Base-by-base conservation (phyloP, 2,797 vertebrate genomes). In the Picus viridis region DNA sequence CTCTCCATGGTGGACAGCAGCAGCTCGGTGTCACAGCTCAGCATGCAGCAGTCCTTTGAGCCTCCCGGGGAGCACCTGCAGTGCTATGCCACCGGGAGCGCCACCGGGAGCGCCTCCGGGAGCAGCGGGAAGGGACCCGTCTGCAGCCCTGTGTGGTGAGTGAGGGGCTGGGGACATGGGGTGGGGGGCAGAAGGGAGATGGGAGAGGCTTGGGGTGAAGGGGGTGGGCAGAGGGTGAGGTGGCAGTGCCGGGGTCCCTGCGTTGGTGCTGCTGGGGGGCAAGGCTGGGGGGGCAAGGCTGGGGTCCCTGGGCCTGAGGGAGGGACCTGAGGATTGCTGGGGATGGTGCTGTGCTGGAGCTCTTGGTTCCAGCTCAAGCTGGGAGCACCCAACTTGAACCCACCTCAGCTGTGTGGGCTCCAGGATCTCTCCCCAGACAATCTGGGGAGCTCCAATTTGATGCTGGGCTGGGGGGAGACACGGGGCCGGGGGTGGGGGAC, bases 61-160 rank as follows among this genome's bases (percentile, higher is more conserved):
- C 57, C 6, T 5, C 68, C 84, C 0, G 63, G 20, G 32, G 86
- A 90, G 82, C 86, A 88, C 47, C 36, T 34, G 17, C 30, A 0
- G 0, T 17, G 73, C 36, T 32, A 0, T 0, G 22, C 56, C 71
- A 36, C 63, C 36, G 62, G 53, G n/a, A 11, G 45, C 2, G 32
- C 77, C 16, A 10, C 61, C 0, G 86, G 76, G 62, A 43, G 19
- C 11, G 23, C n/a, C n/a, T n/a, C n/a, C n/a, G n/a, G n/a, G n/a
- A n/a, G n/a, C n/a, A n/a, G 12, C 4, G 69, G 63, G 41, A 91
- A 89, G 26, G 85, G 80, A 2, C 67, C 41, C 0, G 3, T 29
- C n/a, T 75, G 83, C 92, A 75, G 86, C 12, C 5, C 72, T 3
- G 4, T 11, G 0, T 19, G 92, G 84, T 95, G 82, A 94, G 20